These are phyloP conservation scores for Peromyscus eremicus DNA, from an alignment of 2,797 vertebrate species.

Conservation along the genomic window DNA sequence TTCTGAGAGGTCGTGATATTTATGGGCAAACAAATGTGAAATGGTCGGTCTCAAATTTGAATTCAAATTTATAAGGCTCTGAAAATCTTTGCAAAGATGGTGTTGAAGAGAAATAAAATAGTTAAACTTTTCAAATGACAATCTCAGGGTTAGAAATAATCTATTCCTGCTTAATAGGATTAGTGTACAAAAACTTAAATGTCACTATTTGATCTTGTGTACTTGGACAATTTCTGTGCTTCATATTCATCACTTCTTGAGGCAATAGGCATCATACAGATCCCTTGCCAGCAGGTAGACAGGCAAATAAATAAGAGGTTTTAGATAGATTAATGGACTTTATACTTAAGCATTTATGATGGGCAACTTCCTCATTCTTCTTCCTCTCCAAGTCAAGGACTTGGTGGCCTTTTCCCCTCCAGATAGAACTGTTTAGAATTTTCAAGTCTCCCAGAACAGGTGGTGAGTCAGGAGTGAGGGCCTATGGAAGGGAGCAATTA, in stretches of 20 bases:
- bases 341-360: neutral
- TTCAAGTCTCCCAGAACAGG: neutral
- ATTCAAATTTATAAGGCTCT: neutral
- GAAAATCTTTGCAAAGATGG: neutral
- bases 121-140: neutral
- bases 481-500: neutral
- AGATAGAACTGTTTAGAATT: neutral
- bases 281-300: neutral
- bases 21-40: neutral
- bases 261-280: neutral
- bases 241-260: neutral
- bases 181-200: neutral
- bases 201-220: neutral
- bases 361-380: neutral
- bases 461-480: neutral
- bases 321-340: neutral
- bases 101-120: neutral
- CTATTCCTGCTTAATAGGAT: neutral
- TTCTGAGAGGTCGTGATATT: slow-evolving; percentile 7
- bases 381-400: neutral
- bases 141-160: neutral
- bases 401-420: neutral
- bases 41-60: neutral
- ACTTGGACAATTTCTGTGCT: neutral
- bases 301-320: no score